Conservation (phyloP, 2,797 vertebrate genomes). For the Sibirionetta formosa region DNA sequence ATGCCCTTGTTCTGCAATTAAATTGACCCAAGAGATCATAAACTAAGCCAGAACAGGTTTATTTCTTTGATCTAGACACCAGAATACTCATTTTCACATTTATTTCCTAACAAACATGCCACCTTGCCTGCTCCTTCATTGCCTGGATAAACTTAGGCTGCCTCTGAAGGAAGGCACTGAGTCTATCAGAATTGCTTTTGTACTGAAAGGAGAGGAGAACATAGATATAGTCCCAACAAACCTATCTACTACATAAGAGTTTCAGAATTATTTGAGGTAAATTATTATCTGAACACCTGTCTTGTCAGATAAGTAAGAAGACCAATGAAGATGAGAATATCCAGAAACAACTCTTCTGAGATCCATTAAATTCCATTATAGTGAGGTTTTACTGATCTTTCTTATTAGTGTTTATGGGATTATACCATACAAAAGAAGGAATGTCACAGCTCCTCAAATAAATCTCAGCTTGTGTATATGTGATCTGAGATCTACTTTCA, state of each 20-base stretch:
- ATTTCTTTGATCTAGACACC: conserved; percentile 13
- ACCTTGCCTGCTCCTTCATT: neutral
- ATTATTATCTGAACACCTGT: neutral
- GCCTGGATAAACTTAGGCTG: neutral
- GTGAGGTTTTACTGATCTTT: neutral
- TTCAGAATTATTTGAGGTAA: neutral
- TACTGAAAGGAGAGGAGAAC: neutral
- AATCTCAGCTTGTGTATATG: neutral
- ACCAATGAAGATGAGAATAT: neutral
- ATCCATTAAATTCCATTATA: neutral
- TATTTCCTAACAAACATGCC: neutral
- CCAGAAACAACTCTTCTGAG: neutral
- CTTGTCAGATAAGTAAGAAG: neutral
- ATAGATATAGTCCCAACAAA: neutral
- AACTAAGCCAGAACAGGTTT: neutral
- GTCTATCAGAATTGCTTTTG: neutral
- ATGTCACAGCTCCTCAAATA: neutral
- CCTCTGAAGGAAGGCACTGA: neutral
- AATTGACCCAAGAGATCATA: neutral
- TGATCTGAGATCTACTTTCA: neutral
- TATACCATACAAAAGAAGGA: neutral
- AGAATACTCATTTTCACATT: neutral
- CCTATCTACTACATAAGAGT: neutral
- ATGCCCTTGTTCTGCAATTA: neutral
- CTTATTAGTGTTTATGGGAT: neutral